Conservation (phyloP, 1,140 invertebrate genomes). For the Caerostris extrusa region DNA sequence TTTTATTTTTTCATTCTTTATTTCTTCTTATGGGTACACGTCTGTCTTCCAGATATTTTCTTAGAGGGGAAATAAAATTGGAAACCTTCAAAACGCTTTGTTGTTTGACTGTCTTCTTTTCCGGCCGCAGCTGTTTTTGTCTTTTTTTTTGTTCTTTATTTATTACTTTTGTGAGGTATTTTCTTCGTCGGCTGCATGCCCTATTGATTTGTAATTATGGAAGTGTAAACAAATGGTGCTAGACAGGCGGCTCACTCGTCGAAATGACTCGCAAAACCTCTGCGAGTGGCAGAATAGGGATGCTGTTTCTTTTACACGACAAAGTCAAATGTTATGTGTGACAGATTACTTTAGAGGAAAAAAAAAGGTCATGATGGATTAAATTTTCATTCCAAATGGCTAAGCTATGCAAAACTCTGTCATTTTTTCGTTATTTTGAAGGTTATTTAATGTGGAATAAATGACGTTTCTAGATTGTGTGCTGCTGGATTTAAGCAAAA, state of each 20-base stretch:
- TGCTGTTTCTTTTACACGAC: neutral
- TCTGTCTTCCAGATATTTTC: slow-evolving; percentile 59
- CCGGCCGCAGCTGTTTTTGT: neutral
- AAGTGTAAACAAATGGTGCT: slow-evolving; percentile 26
- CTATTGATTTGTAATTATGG: slow-evolving; percentile 61
- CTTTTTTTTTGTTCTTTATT: neutral
- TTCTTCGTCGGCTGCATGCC: neutral
- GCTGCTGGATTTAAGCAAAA: too few relatives aligned
- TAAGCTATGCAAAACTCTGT: too few relatives aligned
- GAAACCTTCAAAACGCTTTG: slow-evolving; percentile 48
- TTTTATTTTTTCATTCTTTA: neutral
- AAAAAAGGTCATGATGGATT: neutral
- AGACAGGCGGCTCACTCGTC: neutral
- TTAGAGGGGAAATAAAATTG: slow-evolving; percentile 67
- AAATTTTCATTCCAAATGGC: neutral
- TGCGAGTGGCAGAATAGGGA: neutral
- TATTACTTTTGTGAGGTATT: slow-evolving; percentile 28
- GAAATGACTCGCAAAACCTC: neutral
- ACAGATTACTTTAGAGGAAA: neutral
- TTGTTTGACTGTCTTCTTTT: slow-evolving; percentile 21
- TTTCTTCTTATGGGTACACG: too few relatives aligned
- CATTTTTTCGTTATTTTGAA: too few relatives aligned
- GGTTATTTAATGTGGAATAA: too few relatives aligned
- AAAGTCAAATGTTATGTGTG: neutral
- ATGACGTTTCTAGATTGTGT: too few relatives aligned